Conservation (phyloP, 2,113 vertebrate species). For the Panthera tigris region DNA sequence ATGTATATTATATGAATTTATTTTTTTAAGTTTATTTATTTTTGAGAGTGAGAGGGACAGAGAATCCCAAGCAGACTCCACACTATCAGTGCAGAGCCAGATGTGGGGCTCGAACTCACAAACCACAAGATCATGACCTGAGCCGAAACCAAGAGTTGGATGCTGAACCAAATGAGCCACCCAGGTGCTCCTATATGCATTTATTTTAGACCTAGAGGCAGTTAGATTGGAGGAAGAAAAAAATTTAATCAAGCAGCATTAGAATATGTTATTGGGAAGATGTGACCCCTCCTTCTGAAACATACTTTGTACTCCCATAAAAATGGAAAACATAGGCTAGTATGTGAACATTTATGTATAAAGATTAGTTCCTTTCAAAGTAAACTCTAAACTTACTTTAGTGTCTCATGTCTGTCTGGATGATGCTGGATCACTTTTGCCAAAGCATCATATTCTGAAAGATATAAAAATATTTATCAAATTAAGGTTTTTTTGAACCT, state of each 20-base stretch:
- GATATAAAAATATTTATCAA: constrained; percentile 50
- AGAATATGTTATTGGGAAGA: not conserved
- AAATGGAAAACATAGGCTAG: not conserved
- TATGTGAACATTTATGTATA: not conserved
- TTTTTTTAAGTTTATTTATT: not conserved
- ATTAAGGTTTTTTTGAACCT: not conserved
- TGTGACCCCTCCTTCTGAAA: not conserved
- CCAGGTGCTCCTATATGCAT: not conserved
- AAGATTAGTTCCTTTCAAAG: not conserved
- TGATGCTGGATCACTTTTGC: constrained; percentile 99
- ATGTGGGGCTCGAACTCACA: too few species aligned
- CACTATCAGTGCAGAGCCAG: too few species aligned
- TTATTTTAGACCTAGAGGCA: constrained; percentile 14
- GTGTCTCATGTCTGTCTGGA: constrained; percentile 96
- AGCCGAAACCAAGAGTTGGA: too few species aligned
- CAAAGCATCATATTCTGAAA: constrained; percentile 97
- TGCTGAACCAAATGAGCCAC: too few species aligned
- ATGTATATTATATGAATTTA: not conserved
- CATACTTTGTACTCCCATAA: not conserved
- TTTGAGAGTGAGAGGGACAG: too few species aligned
- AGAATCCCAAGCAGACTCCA: too few species aligned
- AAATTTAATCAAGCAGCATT: not conserved
- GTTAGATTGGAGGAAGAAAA: not conserved
- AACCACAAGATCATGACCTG: too few species aligned
- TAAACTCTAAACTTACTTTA: constrained; percentile 90